These are phyloP conservation scores for Chironomus striatipennis DNA, from an alignment of 1,140 invertebrate species.

Conservation along the genomic window DNA sequence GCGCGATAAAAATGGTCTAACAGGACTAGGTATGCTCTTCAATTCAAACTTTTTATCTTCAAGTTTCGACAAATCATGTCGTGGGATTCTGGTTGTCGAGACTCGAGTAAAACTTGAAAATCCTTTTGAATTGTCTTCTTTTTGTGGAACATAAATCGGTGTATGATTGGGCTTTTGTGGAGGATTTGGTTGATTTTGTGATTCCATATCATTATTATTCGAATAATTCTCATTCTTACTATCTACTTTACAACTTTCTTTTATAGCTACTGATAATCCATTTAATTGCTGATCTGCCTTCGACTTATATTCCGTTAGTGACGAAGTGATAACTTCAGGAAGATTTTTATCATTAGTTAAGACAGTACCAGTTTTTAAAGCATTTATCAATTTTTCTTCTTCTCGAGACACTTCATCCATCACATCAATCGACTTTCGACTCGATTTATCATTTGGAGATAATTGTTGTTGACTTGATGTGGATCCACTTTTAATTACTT, in stretches of 20 bases:
- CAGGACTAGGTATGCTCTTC: constrained; percentile 45
- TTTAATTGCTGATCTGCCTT: neutral
- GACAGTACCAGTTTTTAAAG: constrained; percentile 63
- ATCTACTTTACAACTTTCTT: neutral
- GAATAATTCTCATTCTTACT: neutral
- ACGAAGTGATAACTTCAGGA: constrained; percentile 26
- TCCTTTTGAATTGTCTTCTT: neutral
- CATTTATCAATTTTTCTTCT: constrained; percentile 68
- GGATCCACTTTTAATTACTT: constrained; percentile 2
- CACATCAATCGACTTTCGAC: constrained; percentile 35
- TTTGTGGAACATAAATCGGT: constrained; percentile 15
- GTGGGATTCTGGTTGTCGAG: neutral
- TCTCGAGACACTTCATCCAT: constrained; percentile 62
- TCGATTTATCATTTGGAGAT: constrained; percentile 29
- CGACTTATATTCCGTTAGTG: constrained; percentile 17
- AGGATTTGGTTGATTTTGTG: neutral
- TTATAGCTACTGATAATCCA: neutral
- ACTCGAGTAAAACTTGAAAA: neutral
- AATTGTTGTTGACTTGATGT: constrained; percentile 27
- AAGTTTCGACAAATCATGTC: constrained; percentile 31
- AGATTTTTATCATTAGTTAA: constrained; percentile 46
- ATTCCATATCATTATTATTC: neutral
- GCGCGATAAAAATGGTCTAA: constrained; percentile 77
- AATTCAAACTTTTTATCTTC: constrained; percentile 23
- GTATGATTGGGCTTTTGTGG: constrained; percentile 4